Percentiles rank a stretch among this genome's conserved stretches.
These are phyloP conservation scores for Nymphalis urticae DNA, from an alignment of 2,888 invertebrate species.

Conservation along the genomic window DNA sequence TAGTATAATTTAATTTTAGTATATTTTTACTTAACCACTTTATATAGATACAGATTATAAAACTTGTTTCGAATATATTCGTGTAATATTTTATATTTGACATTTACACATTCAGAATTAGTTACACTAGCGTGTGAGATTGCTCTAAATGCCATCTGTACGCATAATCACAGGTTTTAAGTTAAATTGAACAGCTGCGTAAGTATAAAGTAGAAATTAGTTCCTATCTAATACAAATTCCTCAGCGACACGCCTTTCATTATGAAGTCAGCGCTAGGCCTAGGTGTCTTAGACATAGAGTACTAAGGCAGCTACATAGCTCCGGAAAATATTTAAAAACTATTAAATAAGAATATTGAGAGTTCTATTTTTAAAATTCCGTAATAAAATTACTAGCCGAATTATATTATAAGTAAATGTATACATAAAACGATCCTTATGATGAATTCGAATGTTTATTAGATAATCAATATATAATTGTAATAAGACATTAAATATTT, in stretches of 20 bases:
- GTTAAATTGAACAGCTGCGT: constrained; percentile 41
- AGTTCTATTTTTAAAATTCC: too few relatives aligned
- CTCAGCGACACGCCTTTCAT: constrained; percentile 70
- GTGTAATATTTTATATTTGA: constrained; percentile 17
- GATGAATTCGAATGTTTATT: too few relatives aligned
- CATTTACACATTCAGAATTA: constrained; percentile 18
- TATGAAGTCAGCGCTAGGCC: constrained; percentile 67
- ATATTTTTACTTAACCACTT: too few relatives aligned
- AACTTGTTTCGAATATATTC: not conserved
- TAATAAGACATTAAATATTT: too few relatives aligned
- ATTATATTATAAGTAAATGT: too few relatives aligned
- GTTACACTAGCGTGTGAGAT: constrained; percentile 21
- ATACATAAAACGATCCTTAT: too few relatives aligned
- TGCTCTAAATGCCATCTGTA: constrained; percentile 39
- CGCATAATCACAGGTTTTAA: constrained; percentile 42
- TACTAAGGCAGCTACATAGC: constrained; percentile 19
- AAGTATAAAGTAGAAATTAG: constrained; percentile 44
- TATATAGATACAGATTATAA: too few relatives aligned
- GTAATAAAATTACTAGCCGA: too few relatives aligned
- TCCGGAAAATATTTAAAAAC: not conserved
- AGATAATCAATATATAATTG: too few relatives aligned
- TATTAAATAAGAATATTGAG: not conserved
- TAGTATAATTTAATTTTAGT: too few relatives aligned
- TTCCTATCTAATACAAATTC: constrained; percentile 56
- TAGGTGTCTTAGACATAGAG: constrained; percentile 46